Evolutionary conservation across 2,113 vertebrate species (phyloP), one percentile per base, ranked within the genome.

Genomic region (Sinocyclocheilus maitianheensis): DNA sequence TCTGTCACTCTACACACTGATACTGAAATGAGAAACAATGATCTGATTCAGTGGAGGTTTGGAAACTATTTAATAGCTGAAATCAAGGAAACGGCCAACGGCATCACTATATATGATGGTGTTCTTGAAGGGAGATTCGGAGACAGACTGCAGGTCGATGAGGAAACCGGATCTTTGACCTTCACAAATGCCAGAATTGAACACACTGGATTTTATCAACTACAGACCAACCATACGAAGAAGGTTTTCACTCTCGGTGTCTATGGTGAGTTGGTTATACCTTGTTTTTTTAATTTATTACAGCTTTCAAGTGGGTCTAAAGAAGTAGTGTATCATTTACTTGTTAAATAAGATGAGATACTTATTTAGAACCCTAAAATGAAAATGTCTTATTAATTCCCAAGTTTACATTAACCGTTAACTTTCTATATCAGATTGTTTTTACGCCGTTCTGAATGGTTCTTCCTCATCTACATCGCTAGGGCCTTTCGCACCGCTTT

Each of bases 141-240:
- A 77, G 65, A n/a, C 26, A 82, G 77, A 14, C 83, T 84, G 74
- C 16, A 77, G 1, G 14, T 77, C 72, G 58, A 77, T 63, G 43
- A 11, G 12, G 11, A 77, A 22, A 84, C 10, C 10, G 74, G 43
- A 48, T 75, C 72, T 75, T 43, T 75, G 72, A 48, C 12, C 22
- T 46, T 75, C 40, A 75, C 22, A n/a, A 30, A 77, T 43, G 77
- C 46, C 24, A 77, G 58, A 37, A n/a, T 26, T 20, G 76, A 18
- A n/a, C 53, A 76, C 34, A n/a, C 74, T 77, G 83, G 83, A 67
- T 18, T 76, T 84, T 84, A 67, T 84, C 60, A 34, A 77, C 4
- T 37, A 46, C 5, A 8, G 13, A 26, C 24, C 9, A 77, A 46
- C 18, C 37, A 1, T 4, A 2, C 20, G 2, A 75, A 0, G 4